A percentile compares a stretch with the other conserved stretches of the same genome.
These are phyloP conservation scores for Nomada goodeniana DNA, from an alignment of 2,888 invertebrate species.

Conservation along the genomic window DNA sequence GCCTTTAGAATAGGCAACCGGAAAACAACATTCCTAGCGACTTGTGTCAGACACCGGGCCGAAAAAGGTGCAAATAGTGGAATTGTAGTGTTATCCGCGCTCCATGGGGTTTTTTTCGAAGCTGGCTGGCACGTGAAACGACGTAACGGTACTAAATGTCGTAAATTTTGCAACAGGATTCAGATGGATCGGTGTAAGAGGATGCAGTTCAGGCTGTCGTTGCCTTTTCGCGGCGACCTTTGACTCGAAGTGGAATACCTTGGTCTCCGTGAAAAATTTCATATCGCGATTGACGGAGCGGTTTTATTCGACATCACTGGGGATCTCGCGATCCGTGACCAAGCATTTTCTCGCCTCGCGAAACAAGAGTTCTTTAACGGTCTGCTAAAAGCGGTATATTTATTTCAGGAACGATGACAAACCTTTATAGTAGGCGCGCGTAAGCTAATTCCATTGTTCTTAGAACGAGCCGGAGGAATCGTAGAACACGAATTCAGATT, in stretches of 20 bases:
- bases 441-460: background rate
- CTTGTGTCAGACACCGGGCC: constrained; percentile 21
- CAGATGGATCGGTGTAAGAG: constrained; percentile 11
- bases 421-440: no score
- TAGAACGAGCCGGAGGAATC: background rate
- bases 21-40: constrained; percentile 38
- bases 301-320: background rate
- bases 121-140: constrained; percentile 8
- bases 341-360: background rate
- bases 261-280: no score
- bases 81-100: constrained; percentile 10
- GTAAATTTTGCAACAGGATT: constrained; percentile 54
- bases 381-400: no score
- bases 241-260: no score
- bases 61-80: constrained; percentile 28
- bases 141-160: constrained; percentile 53
- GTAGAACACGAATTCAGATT: background rate
- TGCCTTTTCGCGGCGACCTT: no score
- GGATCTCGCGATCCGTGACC: constrained; percentile 1
- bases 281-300: background rate
- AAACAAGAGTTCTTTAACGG: no score
- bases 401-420: background rate
- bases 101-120: background rate
- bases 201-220: no score
- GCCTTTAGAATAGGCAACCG: background rate